phyloP scores from a whole-genome alignment of 2,797 vertebrate genomes.

The Sebastes minor region DNA sequence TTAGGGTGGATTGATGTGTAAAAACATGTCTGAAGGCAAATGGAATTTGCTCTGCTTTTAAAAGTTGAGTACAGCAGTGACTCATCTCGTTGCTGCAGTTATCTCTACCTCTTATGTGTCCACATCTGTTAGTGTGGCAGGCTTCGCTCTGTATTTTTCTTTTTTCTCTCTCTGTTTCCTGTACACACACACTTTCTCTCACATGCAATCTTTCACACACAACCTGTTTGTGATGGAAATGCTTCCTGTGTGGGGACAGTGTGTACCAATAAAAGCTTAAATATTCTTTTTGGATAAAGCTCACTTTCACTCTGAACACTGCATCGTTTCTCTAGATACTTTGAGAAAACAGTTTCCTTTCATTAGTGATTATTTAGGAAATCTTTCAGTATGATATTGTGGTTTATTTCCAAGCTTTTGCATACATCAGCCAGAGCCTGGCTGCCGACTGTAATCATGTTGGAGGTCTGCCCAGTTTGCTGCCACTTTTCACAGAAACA shows the following conservation, averaged over 20 bases:
- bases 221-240: constrained; percentile 24
- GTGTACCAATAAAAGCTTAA: constrained; percentile 9
- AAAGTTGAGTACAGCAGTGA: constrained; percentile 41
- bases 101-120: constrained; percentile 19
- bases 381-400: neutral
- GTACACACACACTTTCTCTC: constrained; percentile 1
- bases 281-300: neutral
- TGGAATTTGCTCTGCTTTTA: constrained; percentile 60
- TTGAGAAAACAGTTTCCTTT: neutral
- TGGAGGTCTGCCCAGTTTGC: constrained; percentile 29
- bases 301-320: neutral
- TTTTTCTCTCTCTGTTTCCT: neutral
- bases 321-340: neutral
- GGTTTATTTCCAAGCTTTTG: neutral
- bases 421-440: neutral
- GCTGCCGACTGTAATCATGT: constrained; percentile 35
- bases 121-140: neutral
- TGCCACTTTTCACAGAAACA: constrained; percentile 36
- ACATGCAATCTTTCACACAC: neutral
- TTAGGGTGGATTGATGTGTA: constrained; percentile 61
- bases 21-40: constrained; percentile 73
- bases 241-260: neutral
- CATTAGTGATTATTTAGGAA: neutral
- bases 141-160: neutral
- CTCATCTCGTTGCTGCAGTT: constrained; percentile 41